These are phyloP conservation scores for Pelodytes ibericus DNA, from an alignment of 2,797 vertebrate genomes.

Conservation along the genomic window DNA sequence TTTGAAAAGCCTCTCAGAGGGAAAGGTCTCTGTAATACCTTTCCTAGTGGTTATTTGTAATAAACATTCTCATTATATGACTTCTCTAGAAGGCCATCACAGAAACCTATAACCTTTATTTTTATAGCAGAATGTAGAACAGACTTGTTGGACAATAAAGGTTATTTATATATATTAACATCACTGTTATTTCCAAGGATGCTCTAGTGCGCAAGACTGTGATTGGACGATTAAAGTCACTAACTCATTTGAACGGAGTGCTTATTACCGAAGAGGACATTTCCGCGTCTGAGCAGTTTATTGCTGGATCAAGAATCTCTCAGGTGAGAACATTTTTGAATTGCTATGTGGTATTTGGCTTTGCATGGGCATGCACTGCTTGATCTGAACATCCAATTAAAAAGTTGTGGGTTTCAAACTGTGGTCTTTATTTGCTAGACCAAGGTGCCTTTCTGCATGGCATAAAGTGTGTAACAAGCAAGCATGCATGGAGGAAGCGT, in stretches of 20 bases:
- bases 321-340: conserved; percentile 66
- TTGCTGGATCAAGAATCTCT: conserved; percentile 72
- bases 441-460: too few species aligned
- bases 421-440: too few species aligned
- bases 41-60: conserved; percentile 41
- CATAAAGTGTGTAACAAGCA: too few species aligned
- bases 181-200: conserved; percentile 58
- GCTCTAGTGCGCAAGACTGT: conserved; percentile 69
- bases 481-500: too few species aligned
- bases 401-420: too few species aligned
- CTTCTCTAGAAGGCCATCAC: conserved; percentile 32
- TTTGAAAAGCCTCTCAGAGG: conserved; percentile 23
- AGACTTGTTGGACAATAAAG: neutral
- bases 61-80: conserved; percentile 45
- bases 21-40: conserved; percentile 11
- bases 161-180: conserved; percentile 12
- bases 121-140: conserved; percentile 4
- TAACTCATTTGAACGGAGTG: conserved; percentile 74
- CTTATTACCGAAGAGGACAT: conserved; percentile 76
- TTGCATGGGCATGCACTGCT: too few species aligned
- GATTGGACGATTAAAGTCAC: conserved; percentile 73
- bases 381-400: too few species aligned
- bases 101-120: conserved; percentile 8
- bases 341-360: too few species aligned
- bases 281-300: conserved; percentile 64